Percentiles rank a stretch among this genome's conserved stretches.
These are phyloP conservation scores for Hydrotaea diabolus DNA, from an alignment of 2,888 invertebrate genomes.

Conservation along the genomic window DNA sequence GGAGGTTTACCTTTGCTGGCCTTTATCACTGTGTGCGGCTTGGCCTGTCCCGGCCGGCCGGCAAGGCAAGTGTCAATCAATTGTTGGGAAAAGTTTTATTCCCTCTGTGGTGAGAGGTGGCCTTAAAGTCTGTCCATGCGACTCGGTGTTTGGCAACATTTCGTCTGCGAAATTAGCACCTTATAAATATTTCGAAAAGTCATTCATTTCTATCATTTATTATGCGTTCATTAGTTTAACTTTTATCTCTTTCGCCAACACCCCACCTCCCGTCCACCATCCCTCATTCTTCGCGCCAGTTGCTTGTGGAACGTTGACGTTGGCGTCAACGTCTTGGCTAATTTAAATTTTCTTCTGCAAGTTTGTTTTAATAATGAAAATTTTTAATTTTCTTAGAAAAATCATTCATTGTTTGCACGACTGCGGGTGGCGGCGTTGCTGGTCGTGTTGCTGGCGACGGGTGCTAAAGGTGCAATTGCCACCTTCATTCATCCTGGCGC, in stretches of 20 bases:
- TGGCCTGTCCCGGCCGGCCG: neutral
- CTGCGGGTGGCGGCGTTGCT: neutral
- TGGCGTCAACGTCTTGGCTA: constrained; percentile 36
- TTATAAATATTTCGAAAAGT: constrained; percentile 54
- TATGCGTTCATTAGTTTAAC: constrained; percentile 61
- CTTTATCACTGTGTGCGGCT: neutral
- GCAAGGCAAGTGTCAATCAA: constrained; percentile 48
- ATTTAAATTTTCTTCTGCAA: constrained; percentile 55
- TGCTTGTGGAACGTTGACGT: neutral
- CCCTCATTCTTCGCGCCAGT: constrained; percentile 27
- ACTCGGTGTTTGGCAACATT: neutral
- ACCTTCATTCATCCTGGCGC: constrained; percentile 44
- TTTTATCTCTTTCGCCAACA: constrained; percentile 15
- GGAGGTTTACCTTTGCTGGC: neutral
- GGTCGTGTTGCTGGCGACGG: neutral
- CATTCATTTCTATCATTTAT: constrained; percentile 56
- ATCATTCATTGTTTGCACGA: constrained; percentile 14
- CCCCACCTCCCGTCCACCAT: too few species aligned
- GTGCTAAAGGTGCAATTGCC: neutral
- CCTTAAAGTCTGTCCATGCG: neutral
- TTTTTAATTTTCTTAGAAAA: constrained; percentile 38
- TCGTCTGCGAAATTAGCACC: constrained; percentile 50
- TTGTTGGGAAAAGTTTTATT: constrained; percentile 10
- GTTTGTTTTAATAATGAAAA: constrained; percentile 37
- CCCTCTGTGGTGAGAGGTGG: constrained; percentile 3